Base-by-base conservation (phyloP, 2,113 vertebrate genomes). In the Notothenia rossii region DNA sequence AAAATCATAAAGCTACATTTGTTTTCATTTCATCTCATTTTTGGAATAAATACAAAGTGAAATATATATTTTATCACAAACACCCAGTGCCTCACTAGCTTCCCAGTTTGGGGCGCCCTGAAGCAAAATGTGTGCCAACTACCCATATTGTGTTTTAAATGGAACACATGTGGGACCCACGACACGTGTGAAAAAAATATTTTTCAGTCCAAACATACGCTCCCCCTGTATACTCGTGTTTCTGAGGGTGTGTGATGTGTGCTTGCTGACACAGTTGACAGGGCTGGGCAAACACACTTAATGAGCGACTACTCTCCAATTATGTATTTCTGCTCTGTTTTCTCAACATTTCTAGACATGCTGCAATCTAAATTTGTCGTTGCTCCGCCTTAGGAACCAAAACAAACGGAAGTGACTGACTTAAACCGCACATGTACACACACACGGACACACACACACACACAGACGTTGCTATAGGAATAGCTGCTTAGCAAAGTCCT, bases 401-500 rank as follows among this genome's bases (percentile, higher is more conserved):
- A 88, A 91, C 88, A 89, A 93, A 92, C 81, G 75, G 86, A 88
- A 87, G 83, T 89, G 83, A 79, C 78, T 20, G 46, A 86, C 64
- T 62, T 13, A 59, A 88, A 86, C 82, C 46, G 14, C 63, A 71
- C 43, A 75, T 18, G 54, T 45, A 75, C 53, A 36, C 4, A 58
- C 36, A 75, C 43, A 69, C 14, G 55, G 33, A 80, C 15, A 20
- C 5, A 62, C 18, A 78, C 18, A 78, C 36, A 65, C 33, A 71
- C 61, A 66, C 40, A 20, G 55, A 46, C 48, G 43, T 70, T 79
- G 68, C 69, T 68, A 75, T 71, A 65, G 85, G 72, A 72, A 77
- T 67, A 77, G 73, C 69, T 70, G 15, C 69, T 73, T 36, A 56
- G 71, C 36, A 58, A 77, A 79, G 77, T 77, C 82, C 85, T 82